Evolutionary conservation across 2,888 invertebrate species (phyloP).

Genomic region (Cataglyphis albicans): DNA sequence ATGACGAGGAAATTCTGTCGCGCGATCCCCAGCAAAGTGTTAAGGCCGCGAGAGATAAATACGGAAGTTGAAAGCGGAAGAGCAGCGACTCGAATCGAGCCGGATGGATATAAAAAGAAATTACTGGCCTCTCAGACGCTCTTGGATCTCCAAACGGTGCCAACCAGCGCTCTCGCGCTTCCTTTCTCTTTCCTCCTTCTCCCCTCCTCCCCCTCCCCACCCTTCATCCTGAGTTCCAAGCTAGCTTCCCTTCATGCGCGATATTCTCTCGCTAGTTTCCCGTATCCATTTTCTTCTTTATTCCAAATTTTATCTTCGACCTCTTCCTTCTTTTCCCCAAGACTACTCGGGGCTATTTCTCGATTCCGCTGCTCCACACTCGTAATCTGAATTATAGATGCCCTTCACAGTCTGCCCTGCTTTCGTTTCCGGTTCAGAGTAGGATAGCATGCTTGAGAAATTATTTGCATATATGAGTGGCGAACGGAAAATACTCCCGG

Average conservation of each 20-base stretch:
- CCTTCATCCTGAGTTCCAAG: slow-evolving; percentile 27
- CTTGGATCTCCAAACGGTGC: slow-evolving; percentile 60
- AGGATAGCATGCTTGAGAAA: slow-evolving; percentile 60
- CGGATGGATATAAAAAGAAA: slow-evolving; percentile 80
- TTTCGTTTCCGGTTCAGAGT: slow-evolving; percentile 28
- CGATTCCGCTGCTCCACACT: slow-evolving; percentile 67
- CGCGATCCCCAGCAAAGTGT: slow-evolving; percentile 39
- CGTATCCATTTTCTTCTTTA: slow-evolving; percentile 38
- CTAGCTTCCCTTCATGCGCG: slow-evolving; percentile 35
- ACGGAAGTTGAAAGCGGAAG: slow-evolving; percentile 66
- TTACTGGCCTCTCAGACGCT: slow-evolving; percentile 78
- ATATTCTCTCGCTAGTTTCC: slow-evolving; percentile 40
- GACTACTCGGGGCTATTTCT: slow-evolving; percentile 66
- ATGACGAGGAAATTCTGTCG: slow-evolving; percentile 33
- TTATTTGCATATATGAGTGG: slow-evolving; percentile 62
- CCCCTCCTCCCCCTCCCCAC: not conserved
- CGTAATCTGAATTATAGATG: slow-evolving; percentile 77
- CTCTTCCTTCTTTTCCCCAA: slow-evolving; percentile 48
- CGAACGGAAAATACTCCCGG: slow-evolving; percentile 8
- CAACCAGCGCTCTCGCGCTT: slow-evolving; percentile 32
- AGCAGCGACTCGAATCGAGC: slow-evolving; percentile 66
- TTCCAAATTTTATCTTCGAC: slow-evolving; percentile 41
- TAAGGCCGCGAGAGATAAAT: slow-evolving; percentile 74
- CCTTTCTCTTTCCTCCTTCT: slow-evolving; percentile 10
- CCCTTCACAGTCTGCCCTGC: slow-evolving; percentile 60